Evolutionary conservation across 1,140 invertebrate species (phyloP), one percentile per base, ranked within the genome.

Genomic region (Pteromalus puparum): DNA sequence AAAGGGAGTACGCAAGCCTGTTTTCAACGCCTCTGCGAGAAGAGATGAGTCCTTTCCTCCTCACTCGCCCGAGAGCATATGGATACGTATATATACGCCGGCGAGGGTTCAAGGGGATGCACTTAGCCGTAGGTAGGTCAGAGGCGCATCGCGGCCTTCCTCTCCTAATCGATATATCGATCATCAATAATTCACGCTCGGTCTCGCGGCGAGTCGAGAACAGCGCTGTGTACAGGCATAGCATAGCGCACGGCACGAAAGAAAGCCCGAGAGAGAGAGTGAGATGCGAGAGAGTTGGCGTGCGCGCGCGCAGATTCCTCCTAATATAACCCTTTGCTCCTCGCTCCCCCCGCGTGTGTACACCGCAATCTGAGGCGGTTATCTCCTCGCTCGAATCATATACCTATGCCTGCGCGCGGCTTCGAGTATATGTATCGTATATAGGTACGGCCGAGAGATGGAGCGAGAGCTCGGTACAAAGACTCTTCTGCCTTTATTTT

Each of bases 131-230:
- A 82, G 83, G 77, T 81, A 81, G 84, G 74, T 85, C 80, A 82
- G 80, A 85, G 73, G 79, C 38, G 48, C 46, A 68, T 76, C 72
- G 61, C 65, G 65, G 79, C 65, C 26, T 30, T 61, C 42, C 65
- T 61, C 68, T 2, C 28, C 83, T 84, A 85, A 87, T 87, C 86
- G 81, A 85, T 81, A 83, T 83, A 85, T 85, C 86, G 84, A 87
- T 87, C 81, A 83, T 83, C 86, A 83, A 87, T 85, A 87, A 87
- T 87, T 87, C 84, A 87, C 77, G 85, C 81, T 81, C 72, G 28
- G 26, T 42, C 74, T 82, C 46, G 61, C 15, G 18, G 38, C 24
- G 30, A 48, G n/a, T 26, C 53, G 46, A n/a, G 48, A 82, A 28
- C 78, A 26, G 21, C 48, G 7, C 75, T 3, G 46, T 30, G 10